Conservation (phyloP, 2,888 invertebrate genomes). For the Anticlea derivata region DNA sequence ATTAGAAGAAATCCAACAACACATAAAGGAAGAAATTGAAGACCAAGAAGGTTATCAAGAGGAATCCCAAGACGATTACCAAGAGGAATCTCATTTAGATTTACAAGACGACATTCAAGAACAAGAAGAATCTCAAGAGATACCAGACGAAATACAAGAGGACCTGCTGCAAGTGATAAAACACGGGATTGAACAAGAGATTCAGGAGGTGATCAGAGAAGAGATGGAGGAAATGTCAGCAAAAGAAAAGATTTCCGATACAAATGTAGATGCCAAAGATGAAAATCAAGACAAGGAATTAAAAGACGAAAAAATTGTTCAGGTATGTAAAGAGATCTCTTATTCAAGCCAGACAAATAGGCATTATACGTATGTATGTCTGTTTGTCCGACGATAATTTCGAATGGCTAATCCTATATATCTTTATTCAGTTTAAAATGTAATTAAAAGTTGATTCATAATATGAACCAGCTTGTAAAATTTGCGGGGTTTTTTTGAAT, state of each 20-base stretch:
- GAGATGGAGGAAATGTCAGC: background rate
- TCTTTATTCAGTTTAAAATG: no score
- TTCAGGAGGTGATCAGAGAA: slow-evolving; percentile 5
- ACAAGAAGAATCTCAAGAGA: background rate
- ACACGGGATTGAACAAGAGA: slow-evolving; percentile 8
- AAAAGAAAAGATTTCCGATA: slow-evolving; percentile 12
- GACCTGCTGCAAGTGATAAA: slow-evolving; percentile 1
- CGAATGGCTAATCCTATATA: no score
- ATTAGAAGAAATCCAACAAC: slow-evolving; percentile 13
- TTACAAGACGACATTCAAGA: background rate
- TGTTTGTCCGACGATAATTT: no score
- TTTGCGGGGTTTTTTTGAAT: no score
- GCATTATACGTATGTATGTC: no score
- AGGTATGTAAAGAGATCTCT: slow-evolving; percentile 6
- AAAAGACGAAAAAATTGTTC: background rate
- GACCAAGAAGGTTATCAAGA: slow-evolving; percentile 13
- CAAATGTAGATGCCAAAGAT: slow-evolving; percentile 4
- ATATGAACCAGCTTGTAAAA: no score
- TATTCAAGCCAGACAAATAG: no score
- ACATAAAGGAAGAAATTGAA: slow-evolving; percentile 28
- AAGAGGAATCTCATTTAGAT: slow-evolving; percentile 5
- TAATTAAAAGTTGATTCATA: no score
- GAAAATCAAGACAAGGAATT: slow-evolving; percentile 12
- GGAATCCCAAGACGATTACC: slow-evolving; percentile 10
- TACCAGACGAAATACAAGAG: background rate